phyloP scores from a whole-genome alignment of 2,888 invertebrate genomes.

The Lasioglossum vierecki region DNA sequence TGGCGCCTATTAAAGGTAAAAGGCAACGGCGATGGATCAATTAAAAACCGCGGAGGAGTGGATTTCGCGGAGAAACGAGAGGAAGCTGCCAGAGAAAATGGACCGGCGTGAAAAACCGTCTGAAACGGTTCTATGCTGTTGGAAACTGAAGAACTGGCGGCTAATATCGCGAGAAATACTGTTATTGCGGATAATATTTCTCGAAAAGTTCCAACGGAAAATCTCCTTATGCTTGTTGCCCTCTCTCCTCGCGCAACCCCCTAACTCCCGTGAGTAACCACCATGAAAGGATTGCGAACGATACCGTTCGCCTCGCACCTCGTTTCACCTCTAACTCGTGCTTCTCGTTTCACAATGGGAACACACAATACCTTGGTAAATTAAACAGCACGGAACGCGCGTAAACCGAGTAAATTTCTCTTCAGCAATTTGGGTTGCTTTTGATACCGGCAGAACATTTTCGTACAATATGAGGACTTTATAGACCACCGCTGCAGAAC shows the following conservation, averaged over 20 bases:
- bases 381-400: slow-evolving; percentile 28
- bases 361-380: slow-evolving; percentile 48
- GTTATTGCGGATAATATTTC: slow-evolving; percentile 79
- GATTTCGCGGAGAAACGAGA: slow-evolving; percentile 18
- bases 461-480: neutral
- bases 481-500: neutral
- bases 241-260: neutral
- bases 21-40: slow-evolving; percentile 55
- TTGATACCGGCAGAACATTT: neutral
- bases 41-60: slow-evolving; percentile 58
- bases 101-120: slow-evolving; percentile 13
- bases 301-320: slow-evolving; percentile 58
- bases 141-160: slow-evolving; percentile 60
- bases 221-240: slow-evolving; percentile 57
- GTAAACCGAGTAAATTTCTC: slow-evolving; percentile 6
- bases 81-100: slow-evolving; percentile 17
- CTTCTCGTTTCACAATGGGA: slow-evolving; percentile 62
- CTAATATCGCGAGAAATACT: slow-evolving; percentile 81
- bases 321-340: slow-evolving; percentile 64
- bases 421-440: neutral
- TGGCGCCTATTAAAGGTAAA: slow-evolving; percentile 17
- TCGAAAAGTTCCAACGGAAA: slow-evolving; percentile 71
- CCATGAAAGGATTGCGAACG: slow-evolving; percentile 74
- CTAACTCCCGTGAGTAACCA: slow-evolving; percentile 23
- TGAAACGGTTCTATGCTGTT: slow-evolving; percentile 30